Conservation (phyloP, 2,797 vertebrate genomes). For the Poecilia picta region DNA sequence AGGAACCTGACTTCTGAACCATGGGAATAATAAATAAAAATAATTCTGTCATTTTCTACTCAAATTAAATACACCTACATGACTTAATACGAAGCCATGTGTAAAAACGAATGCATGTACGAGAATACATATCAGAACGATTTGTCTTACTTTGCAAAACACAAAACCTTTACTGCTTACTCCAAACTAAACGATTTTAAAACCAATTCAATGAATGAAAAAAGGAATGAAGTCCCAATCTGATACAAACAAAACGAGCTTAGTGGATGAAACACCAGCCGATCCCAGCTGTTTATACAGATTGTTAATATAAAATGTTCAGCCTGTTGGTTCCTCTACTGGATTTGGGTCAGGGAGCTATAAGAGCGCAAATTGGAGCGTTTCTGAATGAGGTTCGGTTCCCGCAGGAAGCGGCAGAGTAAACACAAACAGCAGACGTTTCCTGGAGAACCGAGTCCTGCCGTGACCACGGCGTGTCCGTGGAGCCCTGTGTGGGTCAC, state of each 20-base stretch:
- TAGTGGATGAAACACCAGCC: neutral
- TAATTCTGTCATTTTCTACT: neutral
- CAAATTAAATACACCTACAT: neutral
- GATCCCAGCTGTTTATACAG: neutral
- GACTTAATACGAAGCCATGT: neutral
- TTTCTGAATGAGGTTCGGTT: neutral
- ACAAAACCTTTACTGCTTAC: neutral
- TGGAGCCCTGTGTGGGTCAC: slow-evolving; percentile 13
- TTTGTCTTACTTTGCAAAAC: neutral
- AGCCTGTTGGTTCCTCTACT: neutral
- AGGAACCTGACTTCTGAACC: neutral
- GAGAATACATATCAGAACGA: neutral
- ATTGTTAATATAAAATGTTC: neutral
- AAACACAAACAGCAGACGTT: slow-evolving; percentile 54
- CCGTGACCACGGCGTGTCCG: neutral
- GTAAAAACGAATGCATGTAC: neutral
- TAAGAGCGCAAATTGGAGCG: neutral
- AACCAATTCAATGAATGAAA: neutral
- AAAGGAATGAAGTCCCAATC: neutral
- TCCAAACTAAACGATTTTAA: neutral
- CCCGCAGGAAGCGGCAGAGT: slow-evolving; percentile 46
- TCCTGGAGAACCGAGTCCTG: slow-evolving; percentile 39
- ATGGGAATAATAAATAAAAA: neutral
- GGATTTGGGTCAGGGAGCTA: neutral
- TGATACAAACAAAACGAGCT: neutral